Base-by-base conservation (phyloP, 2,888 invertebrate genomes). In the Bombylius discolor region DNA sequence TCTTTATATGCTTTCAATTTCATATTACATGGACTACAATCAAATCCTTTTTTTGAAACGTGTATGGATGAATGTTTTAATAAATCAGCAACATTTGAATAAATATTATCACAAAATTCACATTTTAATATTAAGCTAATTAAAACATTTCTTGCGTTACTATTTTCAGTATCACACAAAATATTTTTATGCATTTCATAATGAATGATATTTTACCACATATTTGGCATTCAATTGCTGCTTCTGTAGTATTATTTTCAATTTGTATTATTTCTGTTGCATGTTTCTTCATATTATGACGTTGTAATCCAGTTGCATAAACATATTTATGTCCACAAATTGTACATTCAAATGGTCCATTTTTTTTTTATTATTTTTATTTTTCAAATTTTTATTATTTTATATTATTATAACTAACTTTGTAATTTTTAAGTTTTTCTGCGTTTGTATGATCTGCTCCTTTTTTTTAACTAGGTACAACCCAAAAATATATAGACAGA, bases 41-140 rank as follows among this genome's bases (percentile, higher is more conserved):
- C 70, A 54, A 69, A 73, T 0, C 69, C 70, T 3, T 64, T 62
- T 34, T 64, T 63, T 1, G 70, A 67, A 54, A 65, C 59, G 60
- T 74, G 73, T 3, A 64, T 64, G 7, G 69, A 66, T 8, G 71
- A 68, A 49, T 74, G 73, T 3, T 64, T 56, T 7, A 73, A 63
- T 39, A 82, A 63, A 48, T 73, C 69, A 1, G 73, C 71, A 49
- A 77, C 74, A 51, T 81, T 79, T 0, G 77, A 75, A 62, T 79
- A 82, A 0, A 78, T 74, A 47, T 76, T 75, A 62, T 81, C 81
- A 62, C 82, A 82, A 63, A 78, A 82, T 66, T 82, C 81, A 59
- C 82, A 82, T 64, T 81, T 81, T 39, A 79, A 68, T 6, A 81
- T 65, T 39, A 68, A 68, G 51, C 64, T 64, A 13, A 72, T 5